Base-by-base conservation (phyloP, 2,797 vertebrate genomes). In the Australoheros facetus region DNA sequence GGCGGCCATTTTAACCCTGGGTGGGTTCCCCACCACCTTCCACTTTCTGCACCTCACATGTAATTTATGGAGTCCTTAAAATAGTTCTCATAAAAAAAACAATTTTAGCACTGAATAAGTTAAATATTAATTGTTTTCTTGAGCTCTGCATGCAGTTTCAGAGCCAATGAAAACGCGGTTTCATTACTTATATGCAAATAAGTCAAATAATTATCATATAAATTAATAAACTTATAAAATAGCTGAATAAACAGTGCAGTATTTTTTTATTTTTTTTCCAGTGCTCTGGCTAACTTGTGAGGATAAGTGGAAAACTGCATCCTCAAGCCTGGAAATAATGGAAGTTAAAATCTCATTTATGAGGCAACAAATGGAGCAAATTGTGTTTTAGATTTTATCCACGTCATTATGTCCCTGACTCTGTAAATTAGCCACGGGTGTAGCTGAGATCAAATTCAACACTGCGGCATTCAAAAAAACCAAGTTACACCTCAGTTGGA, bases 1-100 rank as follows among this genome's bases (percentile, higher is more conserved):
- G 89, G 90, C 92, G 88, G 92, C 90, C 92, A 94, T 95, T 94
- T 94, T 93, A 93, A 91, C 87, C 90, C 91, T 77, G 79, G 54
- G 79, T 85, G 88, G 80, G 77, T 75, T 71, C 69, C 73, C 17
- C 5, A 14, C 7, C 16, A 19, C 14, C 14, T 45, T 23, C 64
- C 55, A 57, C 83, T 80, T 17, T 59, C 60, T 60, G 70, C 71
- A 56, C 34, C 16, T 23, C 56, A 14, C 64, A 26, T 69, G 4
- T 51, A 72, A 48, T 56, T 69, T 42, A 82, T 2, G 10, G 37
- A 56, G 32, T 39, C 17, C 10, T 21, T 9, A 4, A 71, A 66
- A 42, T 8, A 54, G 28, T 14, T 23, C 26, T 56, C 6, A 9
- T 55, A n/a, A 26, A 56, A 75, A 57, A 26, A 30, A 21, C 17